Conservation (phyloP, 2,888 invertebrate species). For the Blastobasis lacticolella region DNA sequence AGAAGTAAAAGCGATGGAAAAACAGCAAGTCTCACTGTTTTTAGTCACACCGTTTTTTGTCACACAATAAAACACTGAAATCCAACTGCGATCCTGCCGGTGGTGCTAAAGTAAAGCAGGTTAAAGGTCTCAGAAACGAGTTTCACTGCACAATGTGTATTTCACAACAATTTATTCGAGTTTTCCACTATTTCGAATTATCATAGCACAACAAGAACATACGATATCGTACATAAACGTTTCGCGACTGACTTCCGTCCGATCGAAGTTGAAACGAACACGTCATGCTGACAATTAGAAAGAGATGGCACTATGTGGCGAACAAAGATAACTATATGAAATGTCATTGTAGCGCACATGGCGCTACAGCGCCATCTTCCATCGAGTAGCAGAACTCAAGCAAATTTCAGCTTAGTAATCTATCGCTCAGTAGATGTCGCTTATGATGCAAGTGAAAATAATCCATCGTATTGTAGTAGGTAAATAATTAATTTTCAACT, state of each 20-base stretch:
- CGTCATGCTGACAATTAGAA: conserved; percentile 52
- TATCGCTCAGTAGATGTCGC: too few relatives aligned
- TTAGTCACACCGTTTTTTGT: conserved; percentile 20
- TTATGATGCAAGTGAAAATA: too few relatives aligned
- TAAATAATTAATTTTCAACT: too few relatives aligned
- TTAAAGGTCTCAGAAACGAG: conserved; percentile 16
- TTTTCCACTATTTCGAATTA: conserved; percentile 30
- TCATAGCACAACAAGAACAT: conserved; percentile 41
- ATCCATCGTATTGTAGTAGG: too few relatives aligned
- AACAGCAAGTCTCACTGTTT: conserved; percentile 33
- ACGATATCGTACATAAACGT: conserved; percentile 31
- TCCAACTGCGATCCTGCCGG: conserved; percentile 21
- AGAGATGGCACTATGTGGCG: conserved; percentile 16
- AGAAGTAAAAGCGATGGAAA: conserved; percentile 46
- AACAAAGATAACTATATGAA: neutral
- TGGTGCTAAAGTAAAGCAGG: conserved; percentile 15
- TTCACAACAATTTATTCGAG: conserved; percentile 24
- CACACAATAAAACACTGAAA: conserved; percentile 27
- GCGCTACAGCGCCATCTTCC: conserved; percentile 20
- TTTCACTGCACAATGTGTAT: conserved; percentile 19
- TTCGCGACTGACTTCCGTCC: conserved; percentile 66
- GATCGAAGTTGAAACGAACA: conserved; percentile 34
- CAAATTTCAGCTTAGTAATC: too few relatives aligned
- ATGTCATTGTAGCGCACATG: conserved; percentile 10
- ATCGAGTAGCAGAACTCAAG: conserved; percentile 12